Base-by-base conservation (phyloP, 2,888 invertebrate species). In the Ethmia dodecea region DNA sequence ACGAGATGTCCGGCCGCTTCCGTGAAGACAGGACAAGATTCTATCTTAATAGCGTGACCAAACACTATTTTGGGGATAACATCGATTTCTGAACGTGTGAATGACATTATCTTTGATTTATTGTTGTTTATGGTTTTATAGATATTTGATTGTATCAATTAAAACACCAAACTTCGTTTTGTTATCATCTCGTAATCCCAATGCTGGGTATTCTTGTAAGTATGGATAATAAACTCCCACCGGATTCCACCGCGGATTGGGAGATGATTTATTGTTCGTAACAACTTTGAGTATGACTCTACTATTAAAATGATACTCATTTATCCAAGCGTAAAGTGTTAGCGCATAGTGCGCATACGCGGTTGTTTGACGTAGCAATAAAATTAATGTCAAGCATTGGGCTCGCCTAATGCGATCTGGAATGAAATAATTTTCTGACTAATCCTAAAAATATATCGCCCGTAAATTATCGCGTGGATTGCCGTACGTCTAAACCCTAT, bases 371-470 rank as follows among this genome's bases (percentile, higher is more conserved):
- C n/a, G n/a, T n/a, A n/a, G n/a, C n/a, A n/a, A n/a, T n/a, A n/a
- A n/a, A n/a, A n/a, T n/a, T n/a, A n/a, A n/a, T n/a, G n/a, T n/a
- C n/a, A n/a, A n/a, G n/a, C n/a, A n/a, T n/a, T n/a, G n/a, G n/a
- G n/a, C n/a, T n/a, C n/a, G 15, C 45, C 49, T 67, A 66, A 72
- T 59, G 54, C 66, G 66, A 55, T 64, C 60, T 60, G 59, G 64
- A 70, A 73, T 81, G 66, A 81, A 81, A 81, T 83, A 74, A 84
- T 83, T 81, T 84, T 63, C 71, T 60, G 53, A 71, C 71, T 81
- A 83, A 83, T 80, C 80, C 79, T 44, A 70, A 77, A 84, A 72
- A 80, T 80, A 80, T 80, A 76, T 73, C 64, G 72, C 47, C 62
- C 71, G 70, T 84, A 84, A 83, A 83, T 83, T 70, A 75, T 63